Evolutionary conservation across 1,140 invertebrate genomes (phyloP).

Genomic region (Coptotermes formosanus): DNA sequence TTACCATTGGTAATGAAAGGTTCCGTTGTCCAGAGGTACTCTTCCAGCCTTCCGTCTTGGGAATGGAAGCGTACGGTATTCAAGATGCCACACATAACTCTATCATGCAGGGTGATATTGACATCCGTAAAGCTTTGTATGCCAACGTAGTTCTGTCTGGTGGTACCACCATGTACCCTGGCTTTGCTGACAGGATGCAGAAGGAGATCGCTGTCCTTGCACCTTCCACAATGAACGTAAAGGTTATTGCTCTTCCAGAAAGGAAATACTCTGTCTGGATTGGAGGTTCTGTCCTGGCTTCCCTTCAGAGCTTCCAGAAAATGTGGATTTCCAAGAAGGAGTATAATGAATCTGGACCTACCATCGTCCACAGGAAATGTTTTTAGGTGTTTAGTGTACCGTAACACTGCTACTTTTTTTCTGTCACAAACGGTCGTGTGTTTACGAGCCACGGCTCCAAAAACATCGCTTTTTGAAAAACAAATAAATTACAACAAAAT

Average conservation of each 20-base stretch:
- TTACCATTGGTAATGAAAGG: slow-evolving; percentile 94
- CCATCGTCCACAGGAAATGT: slow-evolving; percentile 94
- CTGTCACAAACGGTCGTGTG: neutral
- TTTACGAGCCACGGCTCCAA: neutral
- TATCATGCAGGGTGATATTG: slow-evolving; percentile 96
- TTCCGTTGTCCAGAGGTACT: slow-evolving; percentile 97
- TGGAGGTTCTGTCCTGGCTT: slow-evolving; percentile 82
- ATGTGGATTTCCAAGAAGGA: slow-evolving; percentile 97
- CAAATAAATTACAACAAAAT: no score
- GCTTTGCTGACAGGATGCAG: slow-evolving; percentile 77
- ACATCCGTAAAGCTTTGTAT: slow-evolving; percentile 92
- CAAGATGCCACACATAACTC: slow-evolving; percentile 95
- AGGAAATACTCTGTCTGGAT: slow-evolving; percentile 86
- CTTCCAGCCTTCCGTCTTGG: slow-evolving; percentile 93
- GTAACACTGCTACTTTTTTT: neutral
- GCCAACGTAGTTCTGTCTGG: slow-evolving; percentile 95
- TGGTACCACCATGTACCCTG: slow-evolving; percentile 96
- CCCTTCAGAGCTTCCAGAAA: slow-evolving; percentile 85
- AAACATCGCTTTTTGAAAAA: no score
- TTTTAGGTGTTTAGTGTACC: slow-evolving; percentile 65
- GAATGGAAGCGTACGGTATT: slow-evolving; percentile 94
- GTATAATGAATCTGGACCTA: slow-evolving; percentile 91
- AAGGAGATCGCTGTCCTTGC: slow-evolving; percentile 76
- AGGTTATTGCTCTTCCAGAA: slow-evolving; percentile 82
- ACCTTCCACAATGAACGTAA: slow-evolving; percentile 75